phyloP scores from a whole-genome alignment of 2,113 vertebrate species.

The Argyrosomus japonicus region DNA sequence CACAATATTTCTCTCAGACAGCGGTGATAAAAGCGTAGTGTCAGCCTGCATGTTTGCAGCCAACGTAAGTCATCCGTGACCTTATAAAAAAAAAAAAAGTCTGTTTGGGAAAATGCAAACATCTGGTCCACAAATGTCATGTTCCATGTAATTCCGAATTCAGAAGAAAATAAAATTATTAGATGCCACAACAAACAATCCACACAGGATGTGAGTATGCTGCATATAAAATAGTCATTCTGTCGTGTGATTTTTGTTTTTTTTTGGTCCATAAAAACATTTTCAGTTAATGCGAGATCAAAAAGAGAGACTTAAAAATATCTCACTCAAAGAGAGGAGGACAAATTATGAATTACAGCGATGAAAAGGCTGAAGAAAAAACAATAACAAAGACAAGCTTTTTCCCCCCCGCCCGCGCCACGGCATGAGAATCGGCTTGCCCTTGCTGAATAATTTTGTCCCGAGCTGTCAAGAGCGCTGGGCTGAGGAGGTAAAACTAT shows the following conservation, averaged over 20 bases:
- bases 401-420: not conserved
- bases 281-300: constrained; percentile 11
- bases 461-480: constrained; percentile 39
- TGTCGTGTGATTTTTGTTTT: constrained; percentile 42
- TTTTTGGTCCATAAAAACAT: constrained; percentile 9
- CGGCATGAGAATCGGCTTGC: constrained; percentile 4
- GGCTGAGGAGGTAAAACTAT: constrained; percentile 65
- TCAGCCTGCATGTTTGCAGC: constrained; percentile 55
- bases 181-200: constrained; percentile 65
- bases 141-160: constrained; percentile 55
- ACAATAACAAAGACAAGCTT: not conserved
- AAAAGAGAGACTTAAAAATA: not conserved
- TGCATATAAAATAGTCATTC: constrained; percentile 29
- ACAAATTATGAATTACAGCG: not conserved
- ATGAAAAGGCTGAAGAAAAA: not conserved
- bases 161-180: constrained; percentile 61
- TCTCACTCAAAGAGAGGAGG: not conserved
- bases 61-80: constrained; percentile 57
- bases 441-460: constrained; percentile 30
- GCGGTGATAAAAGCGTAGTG: constrained; percentile 53
- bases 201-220: constrained; percentile 28
- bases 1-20: constrained; percentile 42
- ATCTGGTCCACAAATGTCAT: constrained; percentile 81
- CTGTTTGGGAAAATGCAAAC: constrained; percentile 56
- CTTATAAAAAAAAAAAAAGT: constrained; percentile 48